Conservation (phyloP, 2,797 vertebrate species). For the Prunella strophiata region DNA sequence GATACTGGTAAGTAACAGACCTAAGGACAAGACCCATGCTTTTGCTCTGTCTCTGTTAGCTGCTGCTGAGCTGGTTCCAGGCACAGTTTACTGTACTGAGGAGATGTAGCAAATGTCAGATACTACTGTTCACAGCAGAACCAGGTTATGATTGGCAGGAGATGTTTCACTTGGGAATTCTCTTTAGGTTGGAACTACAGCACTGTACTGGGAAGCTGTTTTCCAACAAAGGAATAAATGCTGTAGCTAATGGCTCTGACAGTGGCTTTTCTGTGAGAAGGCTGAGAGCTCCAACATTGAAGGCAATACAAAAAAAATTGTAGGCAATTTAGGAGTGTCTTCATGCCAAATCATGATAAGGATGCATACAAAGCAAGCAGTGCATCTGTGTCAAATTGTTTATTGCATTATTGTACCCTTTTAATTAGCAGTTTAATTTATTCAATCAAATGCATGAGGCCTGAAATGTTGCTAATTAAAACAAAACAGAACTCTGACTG, state of each 20-base stretch:
- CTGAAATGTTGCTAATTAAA: constrained; percentile 56
- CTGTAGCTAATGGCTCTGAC: not conserved
- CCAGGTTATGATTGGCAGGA: not conserved
- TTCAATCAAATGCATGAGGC: constrained; percentile 32
- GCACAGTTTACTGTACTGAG: not conserved
- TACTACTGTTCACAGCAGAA: not conserved
- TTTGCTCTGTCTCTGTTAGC: not conserved
- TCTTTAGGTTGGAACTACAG: not conserved
- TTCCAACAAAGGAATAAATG: not conserved
- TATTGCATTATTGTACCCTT: constrained; percentile 33
- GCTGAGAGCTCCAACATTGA: not conserved
- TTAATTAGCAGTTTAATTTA: constrained; percentile 59
- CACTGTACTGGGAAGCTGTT: not conserved
- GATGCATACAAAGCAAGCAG: constrained; percentile 11
- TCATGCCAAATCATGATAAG: constrained; percentile 32
- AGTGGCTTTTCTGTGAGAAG: not conserved
- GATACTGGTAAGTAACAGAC: not conserved
- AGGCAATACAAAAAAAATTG: constrained; percentile 4
- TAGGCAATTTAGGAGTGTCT: constrained; percentile 31
- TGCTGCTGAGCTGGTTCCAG: not conserved
- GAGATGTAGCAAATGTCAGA: not conserved
- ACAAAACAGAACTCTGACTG: constrained; percentile 6
- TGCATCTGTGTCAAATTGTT: constrained; percentile 31
- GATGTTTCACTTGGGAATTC: not conserved
- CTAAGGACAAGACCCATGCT: not conserved